Evolutionary conservation across 2,797 vertebrate genomes (phyloP).

Genomic region (Parauchenoglanis punctatus): DNA sequence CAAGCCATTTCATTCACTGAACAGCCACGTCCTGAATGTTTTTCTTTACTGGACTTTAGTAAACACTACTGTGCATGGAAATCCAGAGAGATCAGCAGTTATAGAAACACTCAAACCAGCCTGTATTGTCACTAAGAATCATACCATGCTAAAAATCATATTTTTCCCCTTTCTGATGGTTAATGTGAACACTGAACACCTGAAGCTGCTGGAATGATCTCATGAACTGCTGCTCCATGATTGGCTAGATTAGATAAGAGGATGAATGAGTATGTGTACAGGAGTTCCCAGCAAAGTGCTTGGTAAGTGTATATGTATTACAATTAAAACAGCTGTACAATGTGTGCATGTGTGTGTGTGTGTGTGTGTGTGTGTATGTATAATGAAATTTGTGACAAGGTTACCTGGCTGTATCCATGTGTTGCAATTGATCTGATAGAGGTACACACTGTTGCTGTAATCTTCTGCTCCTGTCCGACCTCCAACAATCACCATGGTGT

Average conservation of each 20-base stretch:
- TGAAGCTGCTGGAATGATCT: neutral
- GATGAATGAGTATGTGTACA: neutral
- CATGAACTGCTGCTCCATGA: neutral
- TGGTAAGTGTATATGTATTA: neutral
- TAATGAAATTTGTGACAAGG: neutral
- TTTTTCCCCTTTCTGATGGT: neutral
- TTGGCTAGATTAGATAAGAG: neutral
- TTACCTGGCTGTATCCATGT: conserved; percentile 87
- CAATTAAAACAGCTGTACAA: neutral
- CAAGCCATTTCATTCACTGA: neutral
- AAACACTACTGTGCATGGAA: neutral
- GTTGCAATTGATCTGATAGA: conserved; percentile 94
- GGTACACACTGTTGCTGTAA: conserved; percentile 84
- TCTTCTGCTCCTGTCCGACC: conserved; percentile 85
- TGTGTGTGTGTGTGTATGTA: neutral
- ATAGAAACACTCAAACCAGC: neutral
- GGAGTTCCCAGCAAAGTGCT: neutral
- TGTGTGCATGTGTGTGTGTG: neutral
- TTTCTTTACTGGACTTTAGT: neutral
- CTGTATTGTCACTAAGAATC: neutral
- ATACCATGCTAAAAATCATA: neutral
- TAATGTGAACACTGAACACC: too few relatives aligned
- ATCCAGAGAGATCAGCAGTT: neutral
- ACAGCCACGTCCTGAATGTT: neutral
- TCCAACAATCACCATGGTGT: conserved; percentile 91